Base-by-base conservation (phyloP, 2,797 vertebrate genomes). In the Sciurus vulgaris region DNA sequence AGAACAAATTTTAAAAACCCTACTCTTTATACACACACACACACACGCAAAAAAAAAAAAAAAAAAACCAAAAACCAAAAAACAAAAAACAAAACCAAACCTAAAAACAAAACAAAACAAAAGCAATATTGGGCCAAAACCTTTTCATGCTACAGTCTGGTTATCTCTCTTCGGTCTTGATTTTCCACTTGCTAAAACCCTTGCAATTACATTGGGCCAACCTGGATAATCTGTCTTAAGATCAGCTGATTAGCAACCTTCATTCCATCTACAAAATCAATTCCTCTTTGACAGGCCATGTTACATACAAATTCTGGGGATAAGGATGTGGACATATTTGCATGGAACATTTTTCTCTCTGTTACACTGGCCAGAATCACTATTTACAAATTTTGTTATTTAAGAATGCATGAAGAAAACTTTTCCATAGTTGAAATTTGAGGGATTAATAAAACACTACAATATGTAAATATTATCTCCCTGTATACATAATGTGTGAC, bases 361-460 rank as follows among this genome's bases (percentile, higher is more conserved):
- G 49, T 18, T 28, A 59, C 4, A 83, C 8, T 38, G 28, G 86
- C 38, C 1, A 35, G 28, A 84, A 79, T 92, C 10, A 44, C 7
- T 77, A 47, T 76, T 86, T 76, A 49, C 15, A 82, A 86, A 67
- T 28, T 86, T 9, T 86, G 22, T 92, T 77, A 86, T 73, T 1
- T 83, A 67, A 67, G 22, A 92, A 83, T 38, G 3, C 7, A 89
- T 83, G 54, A 92, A 89, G 44, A 89, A 70, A 10, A 59, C 33
- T 77, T 61, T 92, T 76, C 17, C 18, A 72, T 82, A 82, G 17
- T 81, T 61, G 54, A 78, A 76, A 54, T 94, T 82, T 33, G 73
- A 33, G 15, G 14, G 14, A 69, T 41, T 6, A 59, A 83, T 22
- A 84, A 93, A 86, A 88, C 2, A 38, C 30, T 12, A 41, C 6